phyloP scores from a whole-genome alignment of 2,888 invertebrate species.

The Steinernema hermaphroditum region DNA sequence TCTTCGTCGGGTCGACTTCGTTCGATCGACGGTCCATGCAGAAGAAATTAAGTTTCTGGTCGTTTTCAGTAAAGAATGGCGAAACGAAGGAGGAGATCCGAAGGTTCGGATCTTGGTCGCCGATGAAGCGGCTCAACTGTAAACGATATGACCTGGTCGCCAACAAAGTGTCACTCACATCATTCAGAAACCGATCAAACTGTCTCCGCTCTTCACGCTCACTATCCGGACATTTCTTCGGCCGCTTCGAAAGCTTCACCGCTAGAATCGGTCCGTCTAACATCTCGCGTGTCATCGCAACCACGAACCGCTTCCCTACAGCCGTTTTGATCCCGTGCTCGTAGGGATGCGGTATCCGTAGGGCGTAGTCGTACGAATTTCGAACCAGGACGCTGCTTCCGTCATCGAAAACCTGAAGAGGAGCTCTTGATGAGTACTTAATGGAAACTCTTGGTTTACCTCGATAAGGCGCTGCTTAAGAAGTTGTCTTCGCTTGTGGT shows the following conservation, averaged over 20 bases:
- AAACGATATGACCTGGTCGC: background rate
- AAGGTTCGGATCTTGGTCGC: background rate
- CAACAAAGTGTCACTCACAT: background rate
- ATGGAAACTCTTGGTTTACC: background rate
- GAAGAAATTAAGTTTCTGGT: slow-evolving; percentile 12
- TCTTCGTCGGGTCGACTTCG: background rate
- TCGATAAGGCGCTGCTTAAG: slow-evolving; percentile 9
- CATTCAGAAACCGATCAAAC: background rate
- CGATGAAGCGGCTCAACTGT: background rate
- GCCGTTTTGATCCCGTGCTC: background rate
- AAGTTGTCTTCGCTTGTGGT: background rate
- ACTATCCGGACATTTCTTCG: slow-evolving; percentile 4
- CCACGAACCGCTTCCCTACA: slow-evolving; percentile 4
- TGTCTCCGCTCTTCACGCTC: slow-evolving; percentile 3
- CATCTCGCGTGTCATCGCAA: slow-evolving; percentile 3
- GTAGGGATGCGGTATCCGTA: background rate
- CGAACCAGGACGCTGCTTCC: background rate
- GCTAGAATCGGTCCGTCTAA: background rate
- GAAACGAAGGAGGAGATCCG: slow-evolving; percentile 12
- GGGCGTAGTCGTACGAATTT: background rate
- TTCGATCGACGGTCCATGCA: background rate
- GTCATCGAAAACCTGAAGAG: background rate
- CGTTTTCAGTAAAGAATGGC: slow-evolving; percentile 3
- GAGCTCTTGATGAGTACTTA: background rate
- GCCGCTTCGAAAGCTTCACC: slow-evolving; percentile 10